These are phyloP conservation scores for Acipenser oxyrinchus DNA, from an alignment of 2,797 vertebrate species.

Conservation along the genomic window DNA sequence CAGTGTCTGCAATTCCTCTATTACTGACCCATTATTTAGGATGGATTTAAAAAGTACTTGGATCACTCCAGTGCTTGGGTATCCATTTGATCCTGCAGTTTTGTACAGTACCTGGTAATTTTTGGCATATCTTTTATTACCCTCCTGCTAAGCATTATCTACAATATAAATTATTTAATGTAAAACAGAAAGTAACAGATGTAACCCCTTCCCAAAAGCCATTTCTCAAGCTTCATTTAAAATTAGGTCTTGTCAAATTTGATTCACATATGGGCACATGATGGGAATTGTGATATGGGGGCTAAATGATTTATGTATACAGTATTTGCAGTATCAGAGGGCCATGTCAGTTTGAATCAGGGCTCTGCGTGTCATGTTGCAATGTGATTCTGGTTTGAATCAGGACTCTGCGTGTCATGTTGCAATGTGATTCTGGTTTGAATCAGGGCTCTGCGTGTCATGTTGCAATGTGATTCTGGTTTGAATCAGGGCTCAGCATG, in stretches of 20 bases:
- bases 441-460: no score
- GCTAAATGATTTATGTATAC: conserved; percentile 30
- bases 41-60: no score
- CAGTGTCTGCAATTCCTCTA: no score
- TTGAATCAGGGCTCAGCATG: no score
- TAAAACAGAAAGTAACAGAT: conserved; percentile 9
- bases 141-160: not conserved
- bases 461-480: no score
- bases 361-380: conserved; percentile 41
- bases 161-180: not conserved
- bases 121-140: not conserved
- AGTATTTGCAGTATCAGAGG: conserved; percentile 29
- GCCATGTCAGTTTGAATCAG: conserved; percentile 20
- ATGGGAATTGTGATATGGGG: conserved; percentile 13
- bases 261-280: conserved; percentile 3
- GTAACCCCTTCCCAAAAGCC: conserved; percentile 6
- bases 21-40: no score
- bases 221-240: not conserved
- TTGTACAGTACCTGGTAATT: no score
- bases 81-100: no score
- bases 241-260: conserved; percentile 8
- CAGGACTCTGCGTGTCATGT: no score
- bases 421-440: no score
- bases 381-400: conserved; percentile 17
- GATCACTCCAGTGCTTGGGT: no score